Conservation (phyloP, 2,888 invertebrate genomes). For the Eupsilia transversa region DNA sequence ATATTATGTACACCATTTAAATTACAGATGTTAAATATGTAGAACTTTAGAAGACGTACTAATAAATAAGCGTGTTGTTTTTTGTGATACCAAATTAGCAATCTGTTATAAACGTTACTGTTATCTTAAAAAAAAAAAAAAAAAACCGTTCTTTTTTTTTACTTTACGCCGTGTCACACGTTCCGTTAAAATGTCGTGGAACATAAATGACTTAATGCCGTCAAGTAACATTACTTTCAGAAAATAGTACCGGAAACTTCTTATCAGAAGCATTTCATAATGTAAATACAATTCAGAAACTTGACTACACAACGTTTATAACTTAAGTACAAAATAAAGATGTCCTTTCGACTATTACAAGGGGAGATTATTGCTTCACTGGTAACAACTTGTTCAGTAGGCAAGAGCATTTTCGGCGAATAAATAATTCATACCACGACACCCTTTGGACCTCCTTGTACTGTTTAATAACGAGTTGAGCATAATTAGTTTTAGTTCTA, state of each 20-base stretch:
- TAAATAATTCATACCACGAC: slow-evolving; percentile 60
- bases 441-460: slow-evolving; percentile 51
- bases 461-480: slow-evolving; percentile 55
- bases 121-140: neutral
- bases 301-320: neutral
- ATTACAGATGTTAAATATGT: neutral
- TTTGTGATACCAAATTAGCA: neutral
- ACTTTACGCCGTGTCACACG: neutral
- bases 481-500: slow-evolving; percentile 58
- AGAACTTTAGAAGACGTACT: neutral
- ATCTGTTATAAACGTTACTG: neutral
- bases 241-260: neutral
- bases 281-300: neutral
- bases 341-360: slow-evolving; percentile 27
- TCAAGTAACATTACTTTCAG: neutral
- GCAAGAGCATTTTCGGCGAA: slow-evolving; percentile 45
- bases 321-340: slow-evolving; percentile 18
- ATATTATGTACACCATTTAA: neutral
- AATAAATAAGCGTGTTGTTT: neutral
- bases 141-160: no score
- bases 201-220: neutral
- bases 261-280: neutral
- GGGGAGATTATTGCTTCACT: slow-evolving; percentile 37
- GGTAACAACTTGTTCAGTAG: slow-evolving; percentile 39
- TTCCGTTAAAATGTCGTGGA: neutral